Evolutionary conservation across 2,113 vertebrate species (phyloP).

Genomic region (Collichthys lucidus): DNA sequence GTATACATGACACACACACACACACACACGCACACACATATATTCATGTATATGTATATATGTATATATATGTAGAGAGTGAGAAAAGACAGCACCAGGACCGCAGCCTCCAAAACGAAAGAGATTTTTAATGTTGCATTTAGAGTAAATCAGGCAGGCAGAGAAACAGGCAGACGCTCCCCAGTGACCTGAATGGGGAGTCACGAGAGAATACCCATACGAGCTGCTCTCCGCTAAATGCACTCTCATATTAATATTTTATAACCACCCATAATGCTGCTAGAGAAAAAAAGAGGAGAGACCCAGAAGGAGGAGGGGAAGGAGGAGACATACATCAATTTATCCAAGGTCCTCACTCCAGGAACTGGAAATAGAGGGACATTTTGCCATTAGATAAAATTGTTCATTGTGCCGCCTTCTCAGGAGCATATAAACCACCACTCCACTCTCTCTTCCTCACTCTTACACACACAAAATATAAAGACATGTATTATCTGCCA

Average conservation of each 20-base stretch:
- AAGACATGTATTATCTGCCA: slow-evolving; percentile 14
- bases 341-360: slow-evolving; percentile 91
- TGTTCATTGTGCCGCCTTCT: slow-evolving; percentile 91
- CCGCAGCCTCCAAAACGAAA: slow-evolving; percentile 29
- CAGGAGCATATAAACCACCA: slow-evolving; percentile 88
- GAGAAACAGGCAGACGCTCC: slow-evolving; percentile 90
- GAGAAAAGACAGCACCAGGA: slow-evolving; percentile 34
- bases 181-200: slow-evolving; percentile 92
- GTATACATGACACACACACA: neutral
- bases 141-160: slow-evolving; percentile 95
- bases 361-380: slow-evolving; percentile 92
- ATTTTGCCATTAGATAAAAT: slow-evolving; percentile 94
- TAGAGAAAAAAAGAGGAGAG: slow-evolving; percentile 71
- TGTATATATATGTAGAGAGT: neutral
- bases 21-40: neutral
- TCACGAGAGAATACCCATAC: slow-evolving; percentile 92
- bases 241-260: slow-evolving; percentile 99
- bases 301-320: slow-evolving; percentile 76
- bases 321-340: slow-evolving; percentile 98
- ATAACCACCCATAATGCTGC: slow-evolving; percentile 98
- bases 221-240: slow-evolving; percentile 98
- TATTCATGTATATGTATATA: too few species aligned
- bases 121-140: slow-evolving; percentile 96
- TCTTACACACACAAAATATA: neutral
- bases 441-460: neutral